A percentile compares a stretch with the other conserved stretches of the same genome.
Conservation (phyloP, 2,113 vertebrate species). For the Typhlomys cinereus region DNA sequence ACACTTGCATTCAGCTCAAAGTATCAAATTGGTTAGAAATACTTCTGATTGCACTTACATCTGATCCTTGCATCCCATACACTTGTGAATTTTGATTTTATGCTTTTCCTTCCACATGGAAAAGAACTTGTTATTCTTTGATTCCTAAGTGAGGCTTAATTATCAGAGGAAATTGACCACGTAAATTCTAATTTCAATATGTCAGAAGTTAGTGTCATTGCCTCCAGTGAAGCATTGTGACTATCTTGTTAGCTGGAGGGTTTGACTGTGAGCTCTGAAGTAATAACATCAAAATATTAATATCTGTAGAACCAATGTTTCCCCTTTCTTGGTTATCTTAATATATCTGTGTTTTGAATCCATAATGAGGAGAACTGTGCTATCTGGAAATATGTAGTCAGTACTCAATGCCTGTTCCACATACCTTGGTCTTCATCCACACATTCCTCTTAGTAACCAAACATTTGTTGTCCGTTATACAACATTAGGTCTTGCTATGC, state of each 20-base stretch:
- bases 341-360: neutral
- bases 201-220: neutral
- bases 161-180: neutral
- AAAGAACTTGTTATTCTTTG: neutral
- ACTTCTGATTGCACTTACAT: neutral
- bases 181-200: neutral
- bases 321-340: neutral
- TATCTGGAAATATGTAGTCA: neutral
- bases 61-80: neutral
- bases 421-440: neutral
- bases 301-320: neutral
- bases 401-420: neutral
- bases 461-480: neutral
- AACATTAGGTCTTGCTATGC: neutral
- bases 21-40: neutral
- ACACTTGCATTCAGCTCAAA: neutral
- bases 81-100: neutral
- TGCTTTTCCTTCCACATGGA: neutral
- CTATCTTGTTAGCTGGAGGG: neutral
- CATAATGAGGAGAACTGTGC: neutral
- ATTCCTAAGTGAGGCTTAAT: neutral
- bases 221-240: neutral
- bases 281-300: neutral
- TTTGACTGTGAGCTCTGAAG: neutral
- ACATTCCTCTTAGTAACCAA: neutral